Evolutionary conservation across 2,797 vertebrate species (phyloP).

Genomic region (Mus minutoides): DNA sequence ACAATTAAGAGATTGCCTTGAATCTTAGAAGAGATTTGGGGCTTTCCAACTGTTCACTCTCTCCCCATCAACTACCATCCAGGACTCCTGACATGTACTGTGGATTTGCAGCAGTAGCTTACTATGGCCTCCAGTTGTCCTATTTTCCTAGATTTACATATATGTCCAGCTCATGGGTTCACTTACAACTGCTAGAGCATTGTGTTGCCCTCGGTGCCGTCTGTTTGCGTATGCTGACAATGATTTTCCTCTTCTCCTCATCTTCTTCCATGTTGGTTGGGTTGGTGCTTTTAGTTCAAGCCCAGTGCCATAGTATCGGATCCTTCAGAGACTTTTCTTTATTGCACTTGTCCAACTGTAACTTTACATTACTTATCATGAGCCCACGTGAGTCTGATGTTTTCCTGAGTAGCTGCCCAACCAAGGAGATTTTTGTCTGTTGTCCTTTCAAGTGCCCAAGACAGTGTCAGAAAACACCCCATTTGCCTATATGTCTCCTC

Average conservation of each 20-base stretch:
- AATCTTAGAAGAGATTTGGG: too few species aligned
- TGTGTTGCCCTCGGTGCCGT: fast-evolving
- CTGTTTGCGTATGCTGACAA: too few species aligned
- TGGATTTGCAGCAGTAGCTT: not conserved
- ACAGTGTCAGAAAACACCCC: not conserved
- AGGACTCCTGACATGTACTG: not conserved
- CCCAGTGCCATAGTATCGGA: not conserved
- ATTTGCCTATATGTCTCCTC: not conserved
- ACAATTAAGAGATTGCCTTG: too few species aligned
- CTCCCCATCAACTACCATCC: not conserved
- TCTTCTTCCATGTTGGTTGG: not conserved
- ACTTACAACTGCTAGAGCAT: not conserved
- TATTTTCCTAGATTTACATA: fast-evolving
- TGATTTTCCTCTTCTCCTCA: too few species aligned
- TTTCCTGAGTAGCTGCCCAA: not conserved
- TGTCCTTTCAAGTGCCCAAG: not conserved
- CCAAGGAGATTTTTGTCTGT: not conserved
- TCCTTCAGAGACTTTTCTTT: not conserved
- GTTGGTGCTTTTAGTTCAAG: not conserved
- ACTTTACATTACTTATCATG: not conserved
- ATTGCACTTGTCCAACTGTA: not conserved
- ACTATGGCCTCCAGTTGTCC: not conserved
- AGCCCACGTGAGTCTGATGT: not conserved
- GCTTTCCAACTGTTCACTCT: not conserved
- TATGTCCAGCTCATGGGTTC: not conserved